Conservation (phyloP, 2,888 invertebrate genomes). For the Eremobia ochroleuca region DNA sequence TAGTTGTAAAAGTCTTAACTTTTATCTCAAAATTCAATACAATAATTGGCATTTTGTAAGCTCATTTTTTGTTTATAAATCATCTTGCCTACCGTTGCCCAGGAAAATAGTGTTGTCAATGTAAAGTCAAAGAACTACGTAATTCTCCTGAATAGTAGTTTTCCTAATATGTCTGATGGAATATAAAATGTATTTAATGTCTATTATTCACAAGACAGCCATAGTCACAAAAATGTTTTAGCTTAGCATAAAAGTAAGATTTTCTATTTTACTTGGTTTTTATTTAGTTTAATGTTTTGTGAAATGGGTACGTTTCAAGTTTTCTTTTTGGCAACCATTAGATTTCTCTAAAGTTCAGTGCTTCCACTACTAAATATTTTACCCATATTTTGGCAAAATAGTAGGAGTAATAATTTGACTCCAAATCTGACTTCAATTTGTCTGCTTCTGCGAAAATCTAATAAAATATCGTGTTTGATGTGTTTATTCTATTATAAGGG, state of each 20-base stretch:
- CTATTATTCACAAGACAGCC: fast-evolving
- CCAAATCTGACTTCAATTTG: background rate
- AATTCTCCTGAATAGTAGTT: conserved; percentile 15
- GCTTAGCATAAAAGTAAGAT: background rate
- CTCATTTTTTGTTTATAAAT: conserved; percentile 90
- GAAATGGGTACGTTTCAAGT: background rate
- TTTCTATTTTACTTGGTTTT: background rate
- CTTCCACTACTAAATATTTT: background rate
- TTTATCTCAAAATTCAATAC: conserved; percentile 79
- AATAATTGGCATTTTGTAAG: conserved; percentile 84
- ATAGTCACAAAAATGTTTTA: background rate
- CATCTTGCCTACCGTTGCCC: conserved; percentile 90
- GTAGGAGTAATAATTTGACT: background rate
- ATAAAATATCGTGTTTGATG: background rate
- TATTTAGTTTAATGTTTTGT: no score
- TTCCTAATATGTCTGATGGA: background rate
- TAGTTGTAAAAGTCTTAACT: conserved; percentile 67
- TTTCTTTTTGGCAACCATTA: conserved; percentile 1
- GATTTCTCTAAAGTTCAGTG: background rate
- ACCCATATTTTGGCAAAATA: background rate
- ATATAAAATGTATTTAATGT: background rate
- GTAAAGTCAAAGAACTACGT: background rate
- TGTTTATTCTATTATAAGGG: background rate
- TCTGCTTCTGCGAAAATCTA: background rate
- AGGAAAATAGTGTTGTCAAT: conserved; percentile 83